These are phyloP conservation scores for Eristalis arbustorum DNA, from an alignment of 2,888 invertebrate genomes.

Conservation along the genomic window DNA sequence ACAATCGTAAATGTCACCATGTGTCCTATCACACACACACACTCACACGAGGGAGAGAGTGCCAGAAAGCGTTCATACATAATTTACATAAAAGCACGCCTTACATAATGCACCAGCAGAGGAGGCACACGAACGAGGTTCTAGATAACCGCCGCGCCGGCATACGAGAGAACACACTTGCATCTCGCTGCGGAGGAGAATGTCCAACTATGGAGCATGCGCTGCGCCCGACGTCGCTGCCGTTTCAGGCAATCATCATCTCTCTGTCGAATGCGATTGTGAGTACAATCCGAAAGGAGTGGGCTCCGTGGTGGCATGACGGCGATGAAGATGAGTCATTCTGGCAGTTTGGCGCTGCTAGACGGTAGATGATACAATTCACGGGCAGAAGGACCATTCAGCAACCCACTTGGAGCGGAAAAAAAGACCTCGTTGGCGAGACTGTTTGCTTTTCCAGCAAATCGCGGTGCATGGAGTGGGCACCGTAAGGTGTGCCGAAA, in stretches of 20 bases:
- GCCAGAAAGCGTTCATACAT: neutral
- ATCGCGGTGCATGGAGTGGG: neutral
- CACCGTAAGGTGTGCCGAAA: conserved; percentile 26
- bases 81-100: conserved; percentile 25
- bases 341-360: neutral
- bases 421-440: neutral
- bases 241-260: conserved; percentile 15
- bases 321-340: conserved; percentile 24
- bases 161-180: neutral
- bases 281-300: conserved; percentile 3
- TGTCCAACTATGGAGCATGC: conserved; percentile 24
- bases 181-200: neutral
- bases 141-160: neutral
- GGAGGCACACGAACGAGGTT: conserved; percentile 1
- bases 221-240: neutral
- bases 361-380: conserved; percentile 16
- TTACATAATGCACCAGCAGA: conserved; percentile 4
- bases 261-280: neutral
- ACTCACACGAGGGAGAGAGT: neutral
- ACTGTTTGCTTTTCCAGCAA: neutral
- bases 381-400: conserved; percentile 13
- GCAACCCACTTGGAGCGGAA: conserved; percentile 14
- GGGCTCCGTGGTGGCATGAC: neutral
- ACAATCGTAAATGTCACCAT: conserved; percentile 55
- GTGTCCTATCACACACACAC: conserved; percentile 18